Conservation (phyloP, 2,113 vertebrate species). For the Phocoena phocoena region DNA sequence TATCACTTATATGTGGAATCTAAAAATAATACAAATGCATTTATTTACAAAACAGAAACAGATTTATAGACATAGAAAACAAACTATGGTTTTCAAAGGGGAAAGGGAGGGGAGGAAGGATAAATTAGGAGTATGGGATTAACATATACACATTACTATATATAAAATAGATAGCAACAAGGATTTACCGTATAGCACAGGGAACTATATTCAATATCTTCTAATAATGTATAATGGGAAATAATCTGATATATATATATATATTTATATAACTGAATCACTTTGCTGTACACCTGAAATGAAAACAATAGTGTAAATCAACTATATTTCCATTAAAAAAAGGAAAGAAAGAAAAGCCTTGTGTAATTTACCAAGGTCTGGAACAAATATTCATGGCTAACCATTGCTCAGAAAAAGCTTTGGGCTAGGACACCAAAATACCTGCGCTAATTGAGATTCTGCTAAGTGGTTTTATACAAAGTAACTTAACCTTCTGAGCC, state of each 20-base stretch:
- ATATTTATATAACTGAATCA: too few species aligned
- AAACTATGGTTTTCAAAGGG: not conserved
- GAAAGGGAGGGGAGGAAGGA: not conserved
- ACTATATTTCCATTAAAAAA: too few species aligned
- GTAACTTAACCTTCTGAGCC: not conserved
- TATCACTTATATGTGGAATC: not conserved
- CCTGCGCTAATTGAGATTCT: not conserved
- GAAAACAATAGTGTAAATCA: too few species aligned
- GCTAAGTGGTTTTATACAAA: not conserved
- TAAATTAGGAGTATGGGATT: not conserved
- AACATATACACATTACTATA: not conserved
- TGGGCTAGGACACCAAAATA: rapidly evolving
- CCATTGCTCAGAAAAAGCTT: not conserved
- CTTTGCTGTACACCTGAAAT: too few species aligned
- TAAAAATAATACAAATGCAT: not conserved
- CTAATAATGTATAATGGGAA: too few species aligned
- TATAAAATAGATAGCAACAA: too few species aligned
- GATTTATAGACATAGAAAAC: not conserved
- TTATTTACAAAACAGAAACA: not conserved
- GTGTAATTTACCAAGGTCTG: not conserved
- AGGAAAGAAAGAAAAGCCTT: not conserved
- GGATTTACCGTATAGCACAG: too few species aligned
- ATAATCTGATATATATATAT: too few species aligned
- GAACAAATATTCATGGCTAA: not conserved
- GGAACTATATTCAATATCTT: too few species aligned